Conservation (phyloP, 2,113 vertebrate species). For the Odontesthes bonariensis region DNA sequence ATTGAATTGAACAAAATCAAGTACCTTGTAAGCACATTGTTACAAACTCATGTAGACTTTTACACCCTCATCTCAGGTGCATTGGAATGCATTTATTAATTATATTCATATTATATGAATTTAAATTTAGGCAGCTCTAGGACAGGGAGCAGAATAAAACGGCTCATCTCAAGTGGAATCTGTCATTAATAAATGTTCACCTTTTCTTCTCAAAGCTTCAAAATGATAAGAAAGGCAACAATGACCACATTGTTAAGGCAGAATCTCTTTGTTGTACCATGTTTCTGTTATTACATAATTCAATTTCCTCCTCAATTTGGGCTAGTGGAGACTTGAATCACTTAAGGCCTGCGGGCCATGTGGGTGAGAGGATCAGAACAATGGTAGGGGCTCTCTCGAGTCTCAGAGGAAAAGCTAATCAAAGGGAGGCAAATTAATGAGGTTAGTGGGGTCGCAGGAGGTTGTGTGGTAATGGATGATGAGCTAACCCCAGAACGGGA, state of each 20-base stretch:
- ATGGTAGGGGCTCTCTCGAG: conserved; percentile 62
- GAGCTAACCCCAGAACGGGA: conserved; percentile 68
- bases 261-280: conserved; percentile 47
- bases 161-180: conserved; percentile 28
- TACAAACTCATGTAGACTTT: conserved; percentile 7
- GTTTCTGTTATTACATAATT: conserved; percentile 68
- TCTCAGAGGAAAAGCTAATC: conserved; percentile 73
- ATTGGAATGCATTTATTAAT: conserved; percentile 32
- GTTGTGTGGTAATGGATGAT: conserved; percentile 70
- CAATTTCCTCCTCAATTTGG: conserved; percentile 58
- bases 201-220: conserved; percentile 23
- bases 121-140: conserved; percentile 32
- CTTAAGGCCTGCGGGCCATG: conserved; percentile 43
- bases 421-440: conserved; percentile 78
- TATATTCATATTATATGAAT: neutral
- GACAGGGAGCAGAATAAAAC: conserved; percentile 32
- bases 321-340: conserved; percentile 58
- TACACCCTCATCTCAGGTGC: conserved; percentile 35
- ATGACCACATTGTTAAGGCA: conserved; percentile 17
- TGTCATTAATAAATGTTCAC: conserved; percentile 27
- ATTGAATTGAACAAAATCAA: conserved; percentile 1
- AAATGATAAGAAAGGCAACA: conserved; percentile 40
- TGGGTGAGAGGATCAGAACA: conserved; percentile 60
- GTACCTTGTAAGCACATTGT: neutral
- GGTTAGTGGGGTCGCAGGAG: conserved; percentile 63